Percentiles rank a stretch among this genome's conserved stretches.
Evolutionary conservation across 2,113 vertebrate species (phyloP).

Genomic region (Phylloscopus whistleri): DNA sequence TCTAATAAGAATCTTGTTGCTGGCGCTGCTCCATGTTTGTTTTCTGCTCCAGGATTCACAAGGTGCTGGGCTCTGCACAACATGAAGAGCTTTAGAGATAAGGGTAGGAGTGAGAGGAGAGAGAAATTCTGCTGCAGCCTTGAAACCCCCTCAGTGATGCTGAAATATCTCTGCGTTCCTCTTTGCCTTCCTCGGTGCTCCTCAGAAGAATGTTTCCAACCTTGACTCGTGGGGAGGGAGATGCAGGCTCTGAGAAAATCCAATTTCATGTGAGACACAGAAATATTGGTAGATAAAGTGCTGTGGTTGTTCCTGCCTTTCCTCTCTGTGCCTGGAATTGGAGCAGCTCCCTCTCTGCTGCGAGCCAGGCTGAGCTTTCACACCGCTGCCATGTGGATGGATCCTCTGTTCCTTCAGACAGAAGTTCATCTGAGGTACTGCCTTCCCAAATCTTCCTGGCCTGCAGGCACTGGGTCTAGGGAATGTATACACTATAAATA

Average conservation of each 20-base stretch:
- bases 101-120: background rate
- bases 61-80: background rate
- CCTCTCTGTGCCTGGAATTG: background rate
- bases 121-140: background rate
- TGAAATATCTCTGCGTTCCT: background rate
- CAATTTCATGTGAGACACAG: background rate
- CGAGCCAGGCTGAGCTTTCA: background rate
- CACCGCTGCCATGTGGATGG: background rate
- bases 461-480: background rate
- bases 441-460: background rate
- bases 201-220: conserved; percentile 5
- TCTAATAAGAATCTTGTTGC: background rate
- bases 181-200: background rate
- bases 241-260: background rate
- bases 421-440: background rate
- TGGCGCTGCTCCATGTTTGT: background rate
- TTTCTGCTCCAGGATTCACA: background rate
- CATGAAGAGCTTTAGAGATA: background rate
- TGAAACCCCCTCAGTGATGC: background rate
- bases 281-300: background rate
- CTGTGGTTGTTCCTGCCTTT: background rate
- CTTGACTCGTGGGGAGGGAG: background rate
- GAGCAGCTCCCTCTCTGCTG: background rate
- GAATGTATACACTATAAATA: background rate
- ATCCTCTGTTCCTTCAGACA: background rate